phyloP scores from a whole-genome alignment of 2,113 vertebrate genomes.

The Pleuronectes platessa region DNA sequence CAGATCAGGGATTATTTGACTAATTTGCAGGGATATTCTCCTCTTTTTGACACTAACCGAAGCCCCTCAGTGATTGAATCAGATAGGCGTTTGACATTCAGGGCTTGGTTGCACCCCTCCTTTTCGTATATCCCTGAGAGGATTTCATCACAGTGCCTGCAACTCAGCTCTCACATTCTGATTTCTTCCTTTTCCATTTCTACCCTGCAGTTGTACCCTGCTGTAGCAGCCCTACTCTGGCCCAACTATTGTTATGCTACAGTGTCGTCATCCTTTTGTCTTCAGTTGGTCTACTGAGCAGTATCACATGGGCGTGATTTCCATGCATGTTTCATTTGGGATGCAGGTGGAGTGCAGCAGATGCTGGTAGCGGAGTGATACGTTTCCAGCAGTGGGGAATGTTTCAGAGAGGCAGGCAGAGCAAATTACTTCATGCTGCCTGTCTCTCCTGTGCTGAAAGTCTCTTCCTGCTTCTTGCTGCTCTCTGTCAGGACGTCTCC shows the following conservation, averaged over 20 bases:
- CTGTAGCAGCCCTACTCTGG: neutral
- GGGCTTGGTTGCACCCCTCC: constrained; percentile 13
- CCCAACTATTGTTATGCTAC: neutral
- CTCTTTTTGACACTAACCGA: constrained; percentile 31
- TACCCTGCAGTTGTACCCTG: neutral
- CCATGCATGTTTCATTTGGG: neutral
- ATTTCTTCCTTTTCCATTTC: constrained; percentile 13
- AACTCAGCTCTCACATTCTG: constrained; percentile 21
- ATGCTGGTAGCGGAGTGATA: neutral
- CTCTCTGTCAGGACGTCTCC: neutral
- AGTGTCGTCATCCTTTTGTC: constrained; percentile 20
- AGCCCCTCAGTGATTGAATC: constrained; percentile 31
- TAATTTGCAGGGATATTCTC: constrained; percentile 49
- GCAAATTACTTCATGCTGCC: no score
- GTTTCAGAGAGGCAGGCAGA: neutral
- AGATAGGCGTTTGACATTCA: constrained; percentile 56
- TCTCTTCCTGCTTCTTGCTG: neutral
- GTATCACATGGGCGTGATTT: neutral
- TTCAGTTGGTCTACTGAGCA: constrained; percentile 26
- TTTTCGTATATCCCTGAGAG: constrained; percentile 42
- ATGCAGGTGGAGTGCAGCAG: neutral
- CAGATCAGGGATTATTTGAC: constrained; percentile 50
- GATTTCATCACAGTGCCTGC: constrained; percentile 54
- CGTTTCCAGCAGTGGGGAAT: neutral
- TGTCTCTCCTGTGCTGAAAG: neutral